phyloP scores from a whole-genome alignment of 2,797 vertebrate species.

The Danio jaintianensis region DNA sequence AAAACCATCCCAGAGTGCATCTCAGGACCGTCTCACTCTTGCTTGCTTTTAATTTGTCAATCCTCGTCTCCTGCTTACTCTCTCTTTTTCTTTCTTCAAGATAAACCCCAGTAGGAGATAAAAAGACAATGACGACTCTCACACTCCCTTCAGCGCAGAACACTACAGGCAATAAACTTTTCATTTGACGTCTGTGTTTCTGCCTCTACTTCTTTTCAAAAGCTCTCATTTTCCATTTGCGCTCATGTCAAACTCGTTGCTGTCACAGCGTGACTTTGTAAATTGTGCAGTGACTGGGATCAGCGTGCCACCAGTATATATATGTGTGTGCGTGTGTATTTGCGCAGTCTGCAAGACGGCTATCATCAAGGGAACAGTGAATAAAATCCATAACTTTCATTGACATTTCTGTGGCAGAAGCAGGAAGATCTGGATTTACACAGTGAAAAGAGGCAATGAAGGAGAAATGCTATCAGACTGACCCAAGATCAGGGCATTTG shows the following conservation, averaged over 20 bases:
- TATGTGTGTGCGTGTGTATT: conserved; percentile 24
- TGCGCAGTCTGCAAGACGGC: conserved; percentile 41
- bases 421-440: conserved; percentile 61
- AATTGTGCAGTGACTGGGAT: conserved; percentile 9
- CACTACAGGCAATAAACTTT: conserved; percentile 28
- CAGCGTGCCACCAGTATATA: conserved; percentile 6
- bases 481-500: conserved; percentile 60
- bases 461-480: conserved; percentile 69
- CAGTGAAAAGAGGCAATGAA: conserved; percentile 73
- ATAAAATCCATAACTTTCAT: conserved; percentile 54
- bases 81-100: conserved; percentile 15
- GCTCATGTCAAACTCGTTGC: conserved; percentile 12
- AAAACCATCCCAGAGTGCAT: conserved; percentile 31
- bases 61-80: neutral
- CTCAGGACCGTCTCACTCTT: conserved; percentile 15
- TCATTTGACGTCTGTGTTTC: conserved; percentile 39
- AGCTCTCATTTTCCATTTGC: conserved; percentile 27
- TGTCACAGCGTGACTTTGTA: conserved; percentile 31
- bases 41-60: conserved; percentile 2
- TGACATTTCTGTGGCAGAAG: conserved; percentile 40
- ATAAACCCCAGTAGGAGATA: conserved; percentile 10
- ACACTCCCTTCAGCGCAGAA: conserved; percentile 43
- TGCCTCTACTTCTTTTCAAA: conserved; percentile 13
- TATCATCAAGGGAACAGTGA: conserved; percentile 45
- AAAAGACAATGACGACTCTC: conserved; percentile 26